phyloP scores from a whole-genome alignment of 1,140 invertebrate species.

The Latrodectus geometricus region DNA sequence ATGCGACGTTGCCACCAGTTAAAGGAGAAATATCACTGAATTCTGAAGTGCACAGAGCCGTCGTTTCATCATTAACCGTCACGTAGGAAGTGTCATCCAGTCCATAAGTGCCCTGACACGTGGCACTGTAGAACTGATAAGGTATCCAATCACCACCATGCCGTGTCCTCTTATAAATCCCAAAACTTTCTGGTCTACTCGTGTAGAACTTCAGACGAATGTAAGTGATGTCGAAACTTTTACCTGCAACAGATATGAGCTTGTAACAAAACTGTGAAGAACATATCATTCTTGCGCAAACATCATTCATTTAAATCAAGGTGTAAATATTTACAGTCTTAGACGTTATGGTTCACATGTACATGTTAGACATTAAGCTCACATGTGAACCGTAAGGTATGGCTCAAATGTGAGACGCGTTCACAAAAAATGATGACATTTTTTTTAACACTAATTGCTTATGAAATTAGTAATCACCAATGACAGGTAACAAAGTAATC shows the following conservation, averaged over 20 bases:
- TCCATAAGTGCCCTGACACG: slow-evolving; percentile 89
- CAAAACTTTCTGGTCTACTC: slow-evolving; percentile 95
- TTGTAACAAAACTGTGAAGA: too few relatives aligned
- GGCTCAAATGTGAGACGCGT: too few relatives aligned
- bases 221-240: slow-evolving; percentile 97
- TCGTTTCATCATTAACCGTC: slow-evolving; percentile 80
- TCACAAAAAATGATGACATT: too few relatives aligned
- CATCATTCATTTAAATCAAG: too few relatives aligned
- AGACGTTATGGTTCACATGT: too few relatives aligned
- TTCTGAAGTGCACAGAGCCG: slow-evolving; percentile 93
- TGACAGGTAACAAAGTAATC: too few relatives aligned
- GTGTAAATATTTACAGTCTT: too few relatives aligned
- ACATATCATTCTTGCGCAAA: too few relatives aligned
- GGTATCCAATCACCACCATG: slow-evolving; percentile 90
- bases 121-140: slow-evolving; percentile 96
- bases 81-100: slow-evolving; percentile 81
- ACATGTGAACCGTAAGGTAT: too few relatives aligned
- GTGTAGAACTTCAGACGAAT: slow-evolving; percentile 93
- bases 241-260: slow-evolving; percentile 78
- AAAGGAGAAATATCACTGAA: slow-evolving; percentile 98
- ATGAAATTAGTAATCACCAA: too few relatives aligned
- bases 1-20: slow-evolving; percentile 94
- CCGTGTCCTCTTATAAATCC: slow-evolving; percentile 87
- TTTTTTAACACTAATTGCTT: too few relatives aligned
- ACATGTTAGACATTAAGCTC: too few relatives aligned